Conservation (phyloP, 2,797 vertebrate species). For the Spinus pinus region DNA sequence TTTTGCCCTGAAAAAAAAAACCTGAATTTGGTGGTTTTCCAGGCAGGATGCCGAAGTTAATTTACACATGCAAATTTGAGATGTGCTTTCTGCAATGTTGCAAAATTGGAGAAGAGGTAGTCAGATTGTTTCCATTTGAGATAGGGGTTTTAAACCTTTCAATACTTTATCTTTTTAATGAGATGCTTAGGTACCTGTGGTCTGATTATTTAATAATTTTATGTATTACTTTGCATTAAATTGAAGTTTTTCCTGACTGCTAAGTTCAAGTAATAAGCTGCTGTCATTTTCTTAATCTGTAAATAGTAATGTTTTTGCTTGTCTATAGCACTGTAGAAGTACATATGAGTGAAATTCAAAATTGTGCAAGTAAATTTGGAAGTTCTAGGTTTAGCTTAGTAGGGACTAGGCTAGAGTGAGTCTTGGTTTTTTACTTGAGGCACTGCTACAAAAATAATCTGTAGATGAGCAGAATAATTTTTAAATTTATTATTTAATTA, state of each 20-base stretch:
- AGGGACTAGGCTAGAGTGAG: background rate
- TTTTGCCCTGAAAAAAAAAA: background rate
- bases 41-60: background rate
- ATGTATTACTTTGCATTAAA: background rate
- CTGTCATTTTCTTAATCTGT: background rate
- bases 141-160: background rate
- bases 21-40: background rate
- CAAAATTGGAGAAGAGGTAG: background rate
- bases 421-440: background rate
- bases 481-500: background rate
- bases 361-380: background rate
- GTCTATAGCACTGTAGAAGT: background rate
- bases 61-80: background rate
- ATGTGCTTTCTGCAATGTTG: background rate
- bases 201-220: background rate
- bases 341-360: background rate
- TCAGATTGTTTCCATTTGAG: background rate
- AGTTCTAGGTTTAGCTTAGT: background rate
- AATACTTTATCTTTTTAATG: background rate
- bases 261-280: background rate
- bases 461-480: background rate
- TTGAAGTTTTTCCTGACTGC: background rate
- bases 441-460: background rate
- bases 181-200: background rate
- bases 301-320: background rate